Conservation (phyloP, 2,113 vertebrate genomes). For the Candoia aspera region DNA sequence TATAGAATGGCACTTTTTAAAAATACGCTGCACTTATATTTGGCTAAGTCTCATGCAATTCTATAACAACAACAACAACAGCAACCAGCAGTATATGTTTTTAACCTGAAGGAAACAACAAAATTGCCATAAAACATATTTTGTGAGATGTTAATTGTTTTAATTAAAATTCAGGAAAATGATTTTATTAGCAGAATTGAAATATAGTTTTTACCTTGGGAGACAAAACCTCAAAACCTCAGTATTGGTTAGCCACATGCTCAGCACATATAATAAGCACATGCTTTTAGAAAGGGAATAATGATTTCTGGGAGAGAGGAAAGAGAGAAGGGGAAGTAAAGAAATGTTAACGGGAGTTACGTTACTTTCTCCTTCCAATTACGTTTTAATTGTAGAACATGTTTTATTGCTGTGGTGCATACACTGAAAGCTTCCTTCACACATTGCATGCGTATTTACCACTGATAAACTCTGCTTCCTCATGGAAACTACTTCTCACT, state of each 20-base stretch:
- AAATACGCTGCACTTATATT: constrained; percentile 6
- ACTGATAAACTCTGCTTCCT: constrained; percentile 71
- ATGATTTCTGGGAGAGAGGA: constrained; percentile 18
- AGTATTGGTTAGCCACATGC: constrained; percentile 48
- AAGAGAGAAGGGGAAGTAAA: background rate
- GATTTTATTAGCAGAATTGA: constrained; percentile 4
- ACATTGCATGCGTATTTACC: constrained; percentile 76
- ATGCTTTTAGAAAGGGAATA: constrained; percentile 39
- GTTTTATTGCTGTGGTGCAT: background rate
- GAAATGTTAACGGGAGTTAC: constrained; percentile 50
- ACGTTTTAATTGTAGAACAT: constrained; percentile 16
- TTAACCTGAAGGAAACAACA: constrained; percentile 28
- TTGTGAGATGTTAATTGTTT: constrained; percentile 10
- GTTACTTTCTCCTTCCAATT: constrained; percentile 10
- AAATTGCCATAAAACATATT: background rate
- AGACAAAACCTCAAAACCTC: constrained; percentile 19
- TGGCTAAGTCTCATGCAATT: constrained; percentile 19
- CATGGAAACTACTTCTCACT: constrained; percentile 71
- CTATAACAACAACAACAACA: constrained; percentile 23
- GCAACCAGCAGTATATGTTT: constrained; percentile 14
- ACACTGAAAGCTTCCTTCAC: constrained; percentile 61
- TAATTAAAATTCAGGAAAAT: constrained; percentile 11
- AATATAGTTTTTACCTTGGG: constrained; percentile 47
- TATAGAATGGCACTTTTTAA: background rate
- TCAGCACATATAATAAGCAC: constrained; percentile 16